phyloP scores from a whole-genome alignment of 2,113 vertebrate genomes.

The Hemicordylus capensis region DNA sequence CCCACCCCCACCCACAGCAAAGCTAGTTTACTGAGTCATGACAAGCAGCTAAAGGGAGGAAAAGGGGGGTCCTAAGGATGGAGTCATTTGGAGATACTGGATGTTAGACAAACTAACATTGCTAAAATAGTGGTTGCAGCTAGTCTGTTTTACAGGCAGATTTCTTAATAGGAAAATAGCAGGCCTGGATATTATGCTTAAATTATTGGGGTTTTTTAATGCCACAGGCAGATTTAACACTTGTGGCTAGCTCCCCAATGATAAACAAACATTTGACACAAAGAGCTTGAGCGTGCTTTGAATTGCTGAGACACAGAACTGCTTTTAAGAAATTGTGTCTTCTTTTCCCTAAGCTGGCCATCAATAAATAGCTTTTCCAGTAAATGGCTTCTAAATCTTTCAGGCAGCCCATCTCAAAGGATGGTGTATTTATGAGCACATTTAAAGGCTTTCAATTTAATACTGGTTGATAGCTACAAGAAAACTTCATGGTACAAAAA shows the following conservation, averaged over 20 bases:
- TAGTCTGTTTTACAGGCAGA: neutral
- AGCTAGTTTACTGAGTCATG: neutral
- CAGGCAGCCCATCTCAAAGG: conserved; percentile 39
- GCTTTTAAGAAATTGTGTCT: neutral
- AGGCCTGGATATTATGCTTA: neutral
- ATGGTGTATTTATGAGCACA: conserved; percentile 33
- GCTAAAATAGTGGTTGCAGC: conserved; percentile 35
- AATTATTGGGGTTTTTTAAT: conserved; percentile 26
- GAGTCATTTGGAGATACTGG: neutral
- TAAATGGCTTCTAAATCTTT: conserved; percentile 47
- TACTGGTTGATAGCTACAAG: conserved; percentile 24
- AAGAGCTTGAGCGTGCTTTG: conserved; percentile 27
- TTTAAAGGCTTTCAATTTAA: conserved; percentile 48
- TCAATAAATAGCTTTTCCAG: conserved; percentile 18
- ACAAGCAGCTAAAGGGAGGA: neutral
- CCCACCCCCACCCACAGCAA: neutral
- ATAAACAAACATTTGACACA: conserved; percentile 8
- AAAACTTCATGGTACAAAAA: conserved; percentile 39
- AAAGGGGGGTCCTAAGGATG: neutral
- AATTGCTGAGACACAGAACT: conserved; percentile 2
- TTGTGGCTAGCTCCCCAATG: neutral
- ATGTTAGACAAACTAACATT: conserved; percentile 7
- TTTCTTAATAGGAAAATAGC: conserved; percentile 43
- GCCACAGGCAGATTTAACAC: conserved; percentile 4
- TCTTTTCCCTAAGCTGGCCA: conserved; percentile 2